Evolutionary conservation across 2,888 invertebrate genomes (phyloP).

Genomic region (Lissocephala sabroskyi): DNA sequence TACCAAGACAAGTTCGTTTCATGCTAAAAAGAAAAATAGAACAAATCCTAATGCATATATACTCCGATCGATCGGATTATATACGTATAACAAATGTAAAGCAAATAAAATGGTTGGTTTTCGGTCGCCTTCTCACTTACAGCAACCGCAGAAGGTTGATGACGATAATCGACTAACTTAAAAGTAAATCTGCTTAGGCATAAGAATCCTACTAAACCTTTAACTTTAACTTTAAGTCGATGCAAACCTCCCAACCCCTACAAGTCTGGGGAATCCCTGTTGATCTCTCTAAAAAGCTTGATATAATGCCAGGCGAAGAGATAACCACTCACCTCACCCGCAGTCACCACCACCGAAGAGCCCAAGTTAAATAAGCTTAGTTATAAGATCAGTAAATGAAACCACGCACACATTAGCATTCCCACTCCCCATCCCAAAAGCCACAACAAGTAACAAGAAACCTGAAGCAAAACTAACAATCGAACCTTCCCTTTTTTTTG

Average conservation of each 20-base stretch:
- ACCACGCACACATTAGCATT: slow-evolving; percentile 11
- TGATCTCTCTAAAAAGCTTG: background rate
- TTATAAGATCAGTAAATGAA: slow-evolving; percentile 14
- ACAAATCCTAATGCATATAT: too few relatives aligned
- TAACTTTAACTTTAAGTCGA: background rate
- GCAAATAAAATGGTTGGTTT: slow-evolving; percentile 69
- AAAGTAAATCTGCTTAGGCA: slow-evolving; percentile 18
- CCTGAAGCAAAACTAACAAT: slow-evolving; percentile 6
- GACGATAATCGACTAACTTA: slow-evolving; percentile 46
- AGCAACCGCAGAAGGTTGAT: slow-evolving; percentile 87
- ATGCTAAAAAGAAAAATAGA: slow-evolving; percentile 11
- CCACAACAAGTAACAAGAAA: background rate
- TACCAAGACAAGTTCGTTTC: slow-evolving; percentile 19
- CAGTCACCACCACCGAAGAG: too few relatives aligned
- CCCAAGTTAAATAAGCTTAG: slow-evolving; percentile 10
- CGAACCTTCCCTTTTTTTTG: slow-evolving; percentile 45
- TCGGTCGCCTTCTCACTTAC: slow-evolving; percentile 87
- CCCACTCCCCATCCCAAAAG: background rate
- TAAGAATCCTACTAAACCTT: background rate
- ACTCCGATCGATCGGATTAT: too few relatives aligned
- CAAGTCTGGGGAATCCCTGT: background rate
- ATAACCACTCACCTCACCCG: slow-evolving; percentile 5
- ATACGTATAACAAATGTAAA: slow-evolving; percentile 8
- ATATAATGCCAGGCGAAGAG: slow-evolving; percentile 11
- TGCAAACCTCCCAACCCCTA: background rate